Conservation (phyloP, 2,797 vertebrate species). For the Pangasius macronema region DNA sequence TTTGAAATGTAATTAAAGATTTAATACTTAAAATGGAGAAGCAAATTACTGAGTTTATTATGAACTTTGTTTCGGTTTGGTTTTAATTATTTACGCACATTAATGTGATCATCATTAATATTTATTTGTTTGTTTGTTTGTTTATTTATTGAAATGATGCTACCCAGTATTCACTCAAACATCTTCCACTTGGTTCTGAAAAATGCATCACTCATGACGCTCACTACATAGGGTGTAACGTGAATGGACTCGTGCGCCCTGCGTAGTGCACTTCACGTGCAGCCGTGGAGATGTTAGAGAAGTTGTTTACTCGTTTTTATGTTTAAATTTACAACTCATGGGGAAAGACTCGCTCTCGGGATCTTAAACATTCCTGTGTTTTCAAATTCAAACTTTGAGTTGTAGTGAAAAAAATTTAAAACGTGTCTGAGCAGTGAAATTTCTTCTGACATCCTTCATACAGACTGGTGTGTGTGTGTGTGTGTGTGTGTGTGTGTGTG, state of each 20-base stretch:
- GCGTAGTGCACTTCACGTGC: too few species aligned
- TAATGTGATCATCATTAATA: not conserved
- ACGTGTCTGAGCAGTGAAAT: not conserved
- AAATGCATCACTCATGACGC: not conserved
- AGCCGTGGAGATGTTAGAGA: not conserved
- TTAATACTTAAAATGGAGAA: not conserved
- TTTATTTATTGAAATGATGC: not conserved
- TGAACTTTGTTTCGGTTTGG: not conserved
- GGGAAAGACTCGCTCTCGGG: not conserved
- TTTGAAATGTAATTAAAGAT: not conserved
- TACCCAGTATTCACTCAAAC: not conserved
- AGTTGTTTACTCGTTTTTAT: not conserved
- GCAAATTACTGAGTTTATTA: not conserved
- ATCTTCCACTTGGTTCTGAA: not conserved
- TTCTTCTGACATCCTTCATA: not conserved
- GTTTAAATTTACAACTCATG: not conserved
- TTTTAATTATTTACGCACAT: not conserved
- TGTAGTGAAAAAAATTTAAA: not conserved
- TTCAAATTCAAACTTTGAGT: not conserved
- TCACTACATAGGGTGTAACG: not conserved
- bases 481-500: constrained; percentile 28
- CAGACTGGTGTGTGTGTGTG: constrained; percentile 9
- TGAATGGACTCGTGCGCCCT: not conserved
- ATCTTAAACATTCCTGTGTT: not conserved
- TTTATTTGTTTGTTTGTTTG: not conserved